These are phyloP conservation scores for Odontothrips loti DNA, from an alignment of 2,888 invertebrate species.

Conservation along the genomic window DNA sequence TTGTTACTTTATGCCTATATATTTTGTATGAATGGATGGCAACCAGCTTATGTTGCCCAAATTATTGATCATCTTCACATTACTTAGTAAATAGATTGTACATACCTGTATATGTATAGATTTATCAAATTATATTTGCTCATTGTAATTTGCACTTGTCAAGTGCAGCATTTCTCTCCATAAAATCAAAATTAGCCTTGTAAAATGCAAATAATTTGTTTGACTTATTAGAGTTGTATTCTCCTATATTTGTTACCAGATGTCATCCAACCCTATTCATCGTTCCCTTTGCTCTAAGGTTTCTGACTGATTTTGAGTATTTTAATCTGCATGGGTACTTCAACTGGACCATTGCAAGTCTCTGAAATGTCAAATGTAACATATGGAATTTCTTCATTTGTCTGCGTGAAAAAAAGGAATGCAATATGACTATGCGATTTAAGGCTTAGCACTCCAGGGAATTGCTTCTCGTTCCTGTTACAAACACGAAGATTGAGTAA, in stretches of 20 bases:
- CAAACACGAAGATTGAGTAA: too few relatives aligned
- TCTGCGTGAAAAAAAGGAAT: background rate
- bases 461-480: background rate
- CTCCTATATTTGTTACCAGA: background rate
- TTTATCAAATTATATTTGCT: background rate
- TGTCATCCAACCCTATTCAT: background rate
- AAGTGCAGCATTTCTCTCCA: background rate
- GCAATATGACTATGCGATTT: background rate
- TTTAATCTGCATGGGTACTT: background rate
- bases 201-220: slow-evolving; percentile 1
- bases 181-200: background rate
- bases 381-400: background rate
- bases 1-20: background rate
- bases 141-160: background rate
- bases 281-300: background rate
- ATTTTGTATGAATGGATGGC: background rate
- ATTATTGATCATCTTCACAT: background rate
- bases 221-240: background rate
- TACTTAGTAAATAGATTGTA: background rate
- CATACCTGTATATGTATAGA: slow-evolving; percentile 6
- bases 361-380: background rate
- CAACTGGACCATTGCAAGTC: background rate
- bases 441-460: background rate
- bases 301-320: slow-evolving; percentile 4
- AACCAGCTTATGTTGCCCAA: slow-evolving; percentile 1